Evolutionary conservation across 2,797 vertebrate species (phyloP), one percentile per base, ranked within the genome.

Genomic region (Pipistrellus kuhlii): DNA sequence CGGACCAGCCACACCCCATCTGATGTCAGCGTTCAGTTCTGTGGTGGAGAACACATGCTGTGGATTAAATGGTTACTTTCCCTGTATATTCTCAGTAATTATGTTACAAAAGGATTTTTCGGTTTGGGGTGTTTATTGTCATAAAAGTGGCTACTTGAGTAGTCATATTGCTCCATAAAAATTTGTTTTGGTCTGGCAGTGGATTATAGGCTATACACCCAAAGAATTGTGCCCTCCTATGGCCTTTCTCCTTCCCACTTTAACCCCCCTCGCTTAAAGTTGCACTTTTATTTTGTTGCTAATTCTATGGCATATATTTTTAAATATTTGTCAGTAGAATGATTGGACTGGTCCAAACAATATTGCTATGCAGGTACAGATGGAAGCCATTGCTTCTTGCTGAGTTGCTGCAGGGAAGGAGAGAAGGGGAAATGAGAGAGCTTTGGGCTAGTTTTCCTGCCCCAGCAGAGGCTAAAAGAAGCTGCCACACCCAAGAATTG

Each of bases 11-110:
- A 95, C 93, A 95, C 93, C 96, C 96, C 77, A 35, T 84, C 75
- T 95, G 93, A 96, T 92, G 85, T 96, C 95, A 96, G 91, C 90
- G 53, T 71, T 82, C 76, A 94, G 86, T 89, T 92, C 84, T 96
- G 95, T 78, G 91, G 93, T 88, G 15, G 62, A 72, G 88, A 94
- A 96, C 95, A 96, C 76, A 85, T 95, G 95, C 94, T 97, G 90
- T 91, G 93, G 92, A 94, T 96, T 97, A 97, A 96, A 96, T 95
- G 94, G 90, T 93, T 95, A 35, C 96, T 96, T 96, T 96, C 90
- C 95, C 51, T 88, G 21, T 96, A 95, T 95, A 94, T 94, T 97
- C 94, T 94, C 94, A 94, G 93, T 95, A 97, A 97, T 97, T 95
- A 96, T 66, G 94, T 96, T 96, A 96, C 93, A 94, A 95, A 96